A percentile compares a stretch with the other conserved stretches of the same genome.
These are phyloP conservation scores for Coracias cyanogaster DNA, from an alignment of 2,797 vertebrate genomes.

Conservation along the genomic window DNA sequence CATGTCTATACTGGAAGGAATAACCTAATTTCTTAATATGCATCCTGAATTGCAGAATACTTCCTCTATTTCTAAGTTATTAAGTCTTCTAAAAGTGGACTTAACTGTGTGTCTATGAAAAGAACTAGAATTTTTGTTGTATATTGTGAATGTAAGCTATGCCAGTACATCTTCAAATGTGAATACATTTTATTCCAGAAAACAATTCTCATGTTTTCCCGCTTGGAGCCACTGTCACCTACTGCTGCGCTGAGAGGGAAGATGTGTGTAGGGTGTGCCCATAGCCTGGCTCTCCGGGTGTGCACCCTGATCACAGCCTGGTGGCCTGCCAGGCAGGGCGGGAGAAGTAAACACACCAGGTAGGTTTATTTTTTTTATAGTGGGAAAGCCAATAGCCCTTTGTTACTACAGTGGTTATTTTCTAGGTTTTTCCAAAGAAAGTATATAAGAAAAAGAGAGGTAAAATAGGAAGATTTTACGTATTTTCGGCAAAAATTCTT, in stretches of 20 bases:
- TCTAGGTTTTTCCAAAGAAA: background rate
- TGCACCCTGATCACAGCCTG: background rate
- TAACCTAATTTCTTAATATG: background rate
- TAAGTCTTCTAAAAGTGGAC: background rate
- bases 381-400: background rate
- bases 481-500: background rate
- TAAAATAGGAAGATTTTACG: background rate
- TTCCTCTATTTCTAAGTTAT: background rate
- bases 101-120: background rate
- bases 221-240: background rate
- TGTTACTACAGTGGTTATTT: background rate
- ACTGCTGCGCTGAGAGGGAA: background rate
- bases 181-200: background rate
- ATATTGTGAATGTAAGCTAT: background rate
- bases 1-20: background rate
- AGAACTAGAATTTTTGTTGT: rapidly evolving
- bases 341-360: background rate
- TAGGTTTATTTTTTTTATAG: background rate
- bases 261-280: rapidly evolving
- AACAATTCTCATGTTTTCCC: background rate
- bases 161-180: background rate
- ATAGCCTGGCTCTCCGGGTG: background rate
- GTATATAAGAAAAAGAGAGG: background rate
- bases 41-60: background rate
- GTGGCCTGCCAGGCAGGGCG: no score